Evolutionary conservation across 2,113 vertebrate species (phyloP).

Genomic region (Illadopsis cleaveri): DNA sequence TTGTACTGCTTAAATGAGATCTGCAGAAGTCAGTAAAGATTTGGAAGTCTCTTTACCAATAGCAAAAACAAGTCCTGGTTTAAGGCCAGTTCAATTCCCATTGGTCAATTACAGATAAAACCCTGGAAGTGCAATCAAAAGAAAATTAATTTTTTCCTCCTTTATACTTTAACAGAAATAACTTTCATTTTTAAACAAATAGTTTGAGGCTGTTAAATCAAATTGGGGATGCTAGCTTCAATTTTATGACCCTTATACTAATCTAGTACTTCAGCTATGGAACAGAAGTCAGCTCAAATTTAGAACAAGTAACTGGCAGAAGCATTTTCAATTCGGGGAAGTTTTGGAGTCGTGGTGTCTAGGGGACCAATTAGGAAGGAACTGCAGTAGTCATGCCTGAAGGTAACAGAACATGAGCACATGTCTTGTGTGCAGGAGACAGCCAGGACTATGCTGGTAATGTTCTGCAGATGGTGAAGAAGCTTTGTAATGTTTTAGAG

Average conservation of each 20-base stretch:
- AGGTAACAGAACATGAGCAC: slow-evolving; percentile 40
- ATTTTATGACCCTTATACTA: background rate
- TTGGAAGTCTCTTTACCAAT: background rate
- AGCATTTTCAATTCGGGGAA: slow-evolving; percentile 39
- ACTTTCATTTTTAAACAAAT: background rate
- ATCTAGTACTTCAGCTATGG: background rate
- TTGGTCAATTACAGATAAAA: background rate
- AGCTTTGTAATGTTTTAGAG: background rate
- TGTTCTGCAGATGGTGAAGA: background rate
- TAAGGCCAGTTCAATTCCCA: background rate
- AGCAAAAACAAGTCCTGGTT: background rate
- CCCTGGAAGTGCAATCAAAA: background rate
- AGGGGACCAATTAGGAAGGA: slow-evolving; percentile 67
- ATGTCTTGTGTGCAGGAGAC: background rate
- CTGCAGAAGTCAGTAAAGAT: background rate
- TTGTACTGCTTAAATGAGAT: background rate
- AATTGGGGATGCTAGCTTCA: background rate
- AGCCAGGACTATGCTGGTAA: background rate
- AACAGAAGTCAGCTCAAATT: background rate
- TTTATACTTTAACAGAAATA: background rate
- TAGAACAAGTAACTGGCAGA: background rate
- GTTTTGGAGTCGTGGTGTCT: slow-evolving; percentile 50
- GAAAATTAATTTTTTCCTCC: background rate
- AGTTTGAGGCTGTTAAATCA: background rate
- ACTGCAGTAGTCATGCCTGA: slow-evolving; percentile 61